These are phyloP conservation scores for Cephus sareptanus DNA, from an alignment of 2,888 invertebrate species.

Conservation along the genomic window DNA sequence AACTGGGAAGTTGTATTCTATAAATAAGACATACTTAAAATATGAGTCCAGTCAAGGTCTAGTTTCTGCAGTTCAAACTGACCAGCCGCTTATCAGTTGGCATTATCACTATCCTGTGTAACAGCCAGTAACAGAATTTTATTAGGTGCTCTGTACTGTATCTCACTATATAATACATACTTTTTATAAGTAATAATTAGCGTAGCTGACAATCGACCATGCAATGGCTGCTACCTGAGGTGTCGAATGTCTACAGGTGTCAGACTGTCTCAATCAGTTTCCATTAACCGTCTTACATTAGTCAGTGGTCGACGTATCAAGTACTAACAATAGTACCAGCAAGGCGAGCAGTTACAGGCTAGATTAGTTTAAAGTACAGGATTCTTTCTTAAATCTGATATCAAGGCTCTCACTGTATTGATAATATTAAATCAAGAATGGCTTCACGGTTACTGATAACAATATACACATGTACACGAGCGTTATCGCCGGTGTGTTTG, in stretches of 20 bases:
- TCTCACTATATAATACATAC: neutral
- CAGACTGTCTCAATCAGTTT: too few relatives aligned
- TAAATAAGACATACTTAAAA: too few relatives aligned
- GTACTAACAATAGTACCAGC: neutral
- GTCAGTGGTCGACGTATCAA: neutral
- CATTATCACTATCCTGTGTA: too few relatives aligned
- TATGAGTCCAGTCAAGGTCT: too few relatives aligned
- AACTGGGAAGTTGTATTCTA: too few relatives aligned
- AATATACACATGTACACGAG: neutral
- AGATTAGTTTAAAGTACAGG: neutral
- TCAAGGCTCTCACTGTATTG: neutral
- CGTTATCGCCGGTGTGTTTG: neutral
- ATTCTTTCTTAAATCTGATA: neutral
- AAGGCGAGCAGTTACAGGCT: neutral
- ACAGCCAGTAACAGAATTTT: too few relatives aligned
- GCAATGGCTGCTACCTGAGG: neutral
- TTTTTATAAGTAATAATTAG: neutral
- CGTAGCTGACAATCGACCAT: neutral
- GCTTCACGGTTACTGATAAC: neutral
- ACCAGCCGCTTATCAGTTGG: too few relatives aligned
- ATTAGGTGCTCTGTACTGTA: neutral
- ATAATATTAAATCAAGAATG: neutral
- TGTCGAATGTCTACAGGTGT: too few relatives aligned
- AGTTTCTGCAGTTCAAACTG: too few relatives aligned
- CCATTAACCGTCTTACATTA: neutral